Evolutionary conservation across 1,140 invertebrate species (phyloP), one percentile per base, ranked within the genome.

Genomic region (Drosophila trapezifrons): DNA sequence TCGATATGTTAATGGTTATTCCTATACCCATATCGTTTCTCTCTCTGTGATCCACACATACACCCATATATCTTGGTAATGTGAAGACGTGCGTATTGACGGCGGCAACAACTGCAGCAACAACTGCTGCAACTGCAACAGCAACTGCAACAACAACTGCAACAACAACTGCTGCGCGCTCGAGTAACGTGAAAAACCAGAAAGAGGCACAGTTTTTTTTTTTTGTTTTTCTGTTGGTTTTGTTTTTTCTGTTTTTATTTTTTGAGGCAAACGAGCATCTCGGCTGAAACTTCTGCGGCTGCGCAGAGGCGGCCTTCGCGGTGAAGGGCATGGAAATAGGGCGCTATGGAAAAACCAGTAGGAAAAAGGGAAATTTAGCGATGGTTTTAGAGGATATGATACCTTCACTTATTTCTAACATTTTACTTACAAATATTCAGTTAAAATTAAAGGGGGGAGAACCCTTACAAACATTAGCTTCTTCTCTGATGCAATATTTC

Each of bases 131-230:
- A 75, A 62, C 63, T 57, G 60, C 70, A 71, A 47, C 59, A 18
- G 54, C 57, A 80, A 60, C 77, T 62, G 64, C 78, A 75, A 45
- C 42, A 60, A 49, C 57, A 80, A 60, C 77, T 62, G 64, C 78
- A 75, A 45, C 42, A 60, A 49, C 78, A 74, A 64, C 63, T 49
- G 57, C 63, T 62, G 49, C 83, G 75, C 66, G 55, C 73, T 37
- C 52, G 54, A 52, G 66, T 74, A 87, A 87, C 83, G 67, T 86
- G 83, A 86, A 86, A 86, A 86, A 86, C 83, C 83, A 83, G 83
- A 86, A 86, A 82, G 83, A 86, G 81, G 79, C 83, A 87, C 79
- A 83, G 75, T 74, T 66, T 84, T 83, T 76, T 83, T 76, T 78
- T 80, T 69, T 27, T 40, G 22, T 22, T 75, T 57, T 58, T 85